Conservation (phyloP, 2,797 vertebrate genomes). For the Lepus townsendii region DNA sequence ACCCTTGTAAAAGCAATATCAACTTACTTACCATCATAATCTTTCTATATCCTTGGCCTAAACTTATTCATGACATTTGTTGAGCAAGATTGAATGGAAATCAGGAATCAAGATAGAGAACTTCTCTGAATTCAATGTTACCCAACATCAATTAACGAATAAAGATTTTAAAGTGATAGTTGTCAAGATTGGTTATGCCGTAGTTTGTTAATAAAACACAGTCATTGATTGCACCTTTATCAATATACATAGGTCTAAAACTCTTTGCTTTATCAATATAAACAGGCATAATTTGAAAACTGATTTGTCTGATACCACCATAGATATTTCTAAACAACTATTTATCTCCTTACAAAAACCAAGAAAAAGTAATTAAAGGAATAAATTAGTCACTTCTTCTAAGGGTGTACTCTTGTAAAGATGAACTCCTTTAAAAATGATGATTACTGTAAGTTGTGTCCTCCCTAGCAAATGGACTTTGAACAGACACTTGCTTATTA, state of each 20-base stretch:
- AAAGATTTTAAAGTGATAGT: conserved; percentile 47
- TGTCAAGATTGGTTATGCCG: neutral
- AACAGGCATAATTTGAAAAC: neutral
- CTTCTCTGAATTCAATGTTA: neutral
- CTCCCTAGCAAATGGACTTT: conserved; percentile 8
- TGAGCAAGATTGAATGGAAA: conserved; percentile 30
- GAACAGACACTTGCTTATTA: neutral
- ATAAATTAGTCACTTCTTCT: neutral
- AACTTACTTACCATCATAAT: neutral
- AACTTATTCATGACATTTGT: neutral
- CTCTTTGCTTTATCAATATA: neutral
- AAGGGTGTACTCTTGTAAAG: neutral
- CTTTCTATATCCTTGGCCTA: neutral
- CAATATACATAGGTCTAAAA: too few relatives aligned
- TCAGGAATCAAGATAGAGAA: neutral
- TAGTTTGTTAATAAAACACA: conserved; percentile 9
- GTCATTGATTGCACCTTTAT: neutral
- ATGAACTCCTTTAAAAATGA: neutral
- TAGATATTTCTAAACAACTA: conserved; percentile 28
- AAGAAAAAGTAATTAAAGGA: neutral
- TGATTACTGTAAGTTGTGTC: neutral
- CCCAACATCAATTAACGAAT: conserved; percentile 33
- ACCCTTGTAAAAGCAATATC: neutral
- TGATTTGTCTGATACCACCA: conserved; percentile 19
- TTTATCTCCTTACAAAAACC: neutral